phyloP scores from a whole-genome alignment of 1,140 invertebrate species.

The Atta texana region DNA sequence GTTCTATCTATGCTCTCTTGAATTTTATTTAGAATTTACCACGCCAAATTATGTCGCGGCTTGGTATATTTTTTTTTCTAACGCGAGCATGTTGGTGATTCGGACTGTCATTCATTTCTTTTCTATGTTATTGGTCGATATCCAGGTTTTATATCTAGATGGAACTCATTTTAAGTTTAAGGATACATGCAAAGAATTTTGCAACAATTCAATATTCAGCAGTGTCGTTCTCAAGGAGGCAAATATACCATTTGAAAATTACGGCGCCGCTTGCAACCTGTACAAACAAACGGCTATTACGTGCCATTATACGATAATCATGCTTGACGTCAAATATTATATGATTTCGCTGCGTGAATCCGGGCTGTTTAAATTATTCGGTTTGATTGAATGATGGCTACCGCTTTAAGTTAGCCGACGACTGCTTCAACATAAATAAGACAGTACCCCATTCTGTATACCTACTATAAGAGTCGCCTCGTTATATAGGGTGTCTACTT shows the following conservation, averaged over 20 bases:
- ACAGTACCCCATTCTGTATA: conserved; percentile 75
- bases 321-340: conserved; percentile 84
- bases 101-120: background rate
- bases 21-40: background rate
- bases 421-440: conserved; percentile 83
- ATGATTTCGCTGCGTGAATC: conserved; percentile 83
- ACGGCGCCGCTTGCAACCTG: conserved; percentile 77
- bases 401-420: conserved; percentile 82
- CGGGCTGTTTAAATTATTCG: conserved; percentile 83
- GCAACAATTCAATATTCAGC: conserved; percentile 65
- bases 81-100: conserved; percentile 2
- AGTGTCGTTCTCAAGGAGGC: conserved; percentile 71
- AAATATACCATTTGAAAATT: conserved; percentile 74
- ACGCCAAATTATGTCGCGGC: background rate
- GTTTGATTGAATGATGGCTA: conserved; percentile 83
- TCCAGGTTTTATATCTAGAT: no score
- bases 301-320: conserved; percentile 82
- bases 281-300: conserved; percentile 80
- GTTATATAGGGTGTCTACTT: conserved; percentile 73
- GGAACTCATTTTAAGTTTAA: background rate
- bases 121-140: no score
- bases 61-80: background rate
- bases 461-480: conserved; percentile 66
- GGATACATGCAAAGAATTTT: conserved; percentile 48
- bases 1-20: no score